Conservation (phyloP, 92 coral and sea anemone genomes). For the Micromussa lordhowensis region DNA sequence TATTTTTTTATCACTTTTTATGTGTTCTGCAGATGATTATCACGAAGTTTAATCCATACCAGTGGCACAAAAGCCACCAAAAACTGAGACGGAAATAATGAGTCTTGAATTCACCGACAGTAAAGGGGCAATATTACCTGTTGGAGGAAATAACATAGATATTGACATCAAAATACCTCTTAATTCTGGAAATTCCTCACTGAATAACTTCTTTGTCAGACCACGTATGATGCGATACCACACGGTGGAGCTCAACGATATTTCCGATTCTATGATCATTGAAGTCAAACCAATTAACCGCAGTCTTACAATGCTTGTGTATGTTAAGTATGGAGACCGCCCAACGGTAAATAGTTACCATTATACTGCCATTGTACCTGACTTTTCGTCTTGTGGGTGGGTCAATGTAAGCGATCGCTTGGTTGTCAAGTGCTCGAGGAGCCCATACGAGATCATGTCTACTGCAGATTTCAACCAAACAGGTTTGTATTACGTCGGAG, state of each 20-base stretch:
- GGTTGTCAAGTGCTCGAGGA: constrained; percentile 1
- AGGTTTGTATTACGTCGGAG: constrained; percentile 77
- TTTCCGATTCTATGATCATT: constrained; percentile 54
- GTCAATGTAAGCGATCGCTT: neutral
- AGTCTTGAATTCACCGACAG: constrained; percentile 67
- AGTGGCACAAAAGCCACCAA: constrained; percentile 66
- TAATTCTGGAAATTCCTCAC: constrained; percentile 25
- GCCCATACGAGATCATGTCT: constrained; percentile 49
- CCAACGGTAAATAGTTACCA: constrained; percentile 34
- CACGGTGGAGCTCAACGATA: constrained; percentile 46
- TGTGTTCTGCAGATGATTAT: constrained; percentile 60
- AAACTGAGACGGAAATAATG: constrained; percentile 67
- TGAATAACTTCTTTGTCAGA: constrained; percentile 63
- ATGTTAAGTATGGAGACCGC: constrained; percentile 33
- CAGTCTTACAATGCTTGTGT: constrained; percentile 30
- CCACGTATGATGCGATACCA: constrained; percentile 76
- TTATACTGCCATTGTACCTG: constrained; percentile 34
- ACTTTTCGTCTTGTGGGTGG: constrained; percentile 43
- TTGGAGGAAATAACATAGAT: constrained; percentile 59
- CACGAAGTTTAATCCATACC: constrained; percentile 70
- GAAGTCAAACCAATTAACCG: constrained; percentile 55
- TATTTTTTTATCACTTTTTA: neutral
- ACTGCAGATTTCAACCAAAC: constrained; percentile 65
- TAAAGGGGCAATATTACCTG: constrained; percentile 62
- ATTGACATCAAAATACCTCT: constrained; percentile 67